Conservation (phyloP, 2,888 invertebrate species). For the Uropetala carovei region DNA sequence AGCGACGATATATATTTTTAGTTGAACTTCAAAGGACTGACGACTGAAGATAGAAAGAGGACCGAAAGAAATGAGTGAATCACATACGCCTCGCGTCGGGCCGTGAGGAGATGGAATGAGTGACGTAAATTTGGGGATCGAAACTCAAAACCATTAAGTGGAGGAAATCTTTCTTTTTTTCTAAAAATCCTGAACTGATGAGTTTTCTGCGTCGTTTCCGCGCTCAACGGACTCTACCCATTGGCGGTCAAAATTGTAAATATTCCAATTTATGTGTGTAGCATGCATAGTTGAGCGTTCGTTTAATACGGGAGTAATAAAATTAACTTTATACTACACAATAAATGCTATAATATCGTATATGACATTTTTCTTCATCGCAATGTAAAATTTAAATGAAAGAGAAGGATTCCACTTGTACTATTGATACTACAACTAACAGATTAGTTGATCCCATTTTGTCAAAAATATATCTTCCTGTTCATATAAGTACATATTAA, state of each 20-base stretch:
- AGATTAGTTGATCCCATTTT: too few species aligned
- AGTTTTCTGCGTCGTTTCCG: not conserved
- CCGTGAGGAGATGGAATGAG: not conserved
- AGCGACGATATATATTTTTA: conserved; percentile 43
- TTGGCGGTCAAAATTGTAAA: not conserved
- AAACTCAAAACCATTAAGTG: not conserved
- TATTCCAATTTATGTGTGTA: not conserved
- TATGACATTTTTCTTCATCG: too few species aligned
- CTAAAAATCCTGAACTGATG: not conserved
- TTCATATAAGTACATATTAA: too few species aligned
- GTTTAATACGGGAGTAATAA: not conserved
- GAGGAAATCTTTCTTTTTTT: not conserved
- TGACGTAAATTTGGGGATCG: not conserved
- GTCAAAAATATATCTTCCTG: too few species aligned
- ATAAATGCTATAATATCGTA: too few species aligned
- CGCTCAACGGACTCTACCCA: not conserved
- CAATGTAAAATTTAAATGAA: too few species aligned
- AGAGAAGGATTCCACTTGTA: too few species aligned
- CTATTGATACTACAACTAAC: too few species aligned
- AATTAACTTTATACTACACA: too few species aligned
- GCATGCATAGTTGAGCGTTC: not conserved
- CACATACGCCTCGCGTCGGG: not conserved
- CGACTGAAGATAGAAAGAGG: not conserved
- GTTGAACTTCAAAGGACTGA: conserved; percentile 52
- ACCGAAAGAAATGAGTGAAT: not conserved